These are phyloP conservation scores for Neoscelio sp. DNA, from an alignment of 2,888 invertebrate genomes.

Conservation along the genomic window DNA sequence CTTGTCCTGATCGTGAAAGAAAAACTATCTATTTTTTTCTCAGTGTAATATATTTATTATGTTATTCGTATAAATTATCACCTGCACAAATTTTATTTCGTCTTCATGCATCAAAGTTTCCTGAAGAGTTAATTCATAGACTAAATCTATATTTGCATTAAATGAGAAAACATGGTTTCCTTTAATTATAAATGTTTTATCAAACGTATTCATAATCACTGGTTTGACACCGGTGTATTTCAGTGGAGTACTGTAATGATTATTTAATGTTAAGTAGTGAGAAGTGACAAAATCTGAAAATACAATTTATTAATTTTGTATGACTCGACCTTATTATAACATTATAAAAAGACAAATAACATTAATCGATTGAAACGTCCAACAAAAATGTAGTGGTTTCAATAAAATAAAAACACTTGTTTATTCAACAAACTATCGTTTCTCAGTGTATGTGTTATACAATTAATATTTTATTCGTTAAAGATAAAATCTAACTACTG, in stretches of 20 bases:
- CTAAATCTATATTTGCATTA: constrained; percentile 22
- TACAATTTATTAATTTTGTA: too few species aligned
- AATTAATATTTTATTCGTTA: too few species aligned
- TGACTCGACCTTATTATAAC: too few species aligned
- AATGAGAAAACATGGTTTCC: constrained; percentile 34
- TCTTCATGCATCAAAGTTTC: constrained; percentile 35
- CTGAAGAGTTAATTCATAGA: constrained; percentile 8
- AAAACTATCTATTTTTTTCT: neutral
- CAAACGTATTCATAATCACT: constrained; percentile 12
- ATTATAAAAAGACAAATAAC: too few species aligned
- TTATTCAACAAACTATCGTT: too few species aligned
- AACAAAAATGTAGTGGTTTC: too few species aligned
- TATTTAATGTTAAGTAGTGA: constrained; percentile 10
- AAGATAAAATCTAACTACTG: too few species aligned
- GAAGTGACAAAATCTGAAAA: constrained; percentile 7
- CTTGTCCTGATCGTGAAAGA: too few species aligned
- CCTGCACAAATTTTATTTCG: constrained; percentile 30
- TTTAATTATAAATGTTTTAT: constrained; percentile 31
- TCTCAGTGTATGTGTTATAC: too few species aligned
- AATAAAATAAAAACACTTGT: too few species aligned
- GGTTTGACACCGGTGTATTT: constrained; percentile 1
- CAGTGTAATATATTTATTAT: neutral
- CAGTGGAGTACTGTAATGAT: neutral
- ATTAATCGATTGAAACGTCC: too few species aligned
- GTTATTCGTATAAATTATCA: too few species aligned